A percentile compares a stretch with the other conserved stretches of the same genome.
Conservation (phyloP, 2,797 vertebrate genomes). For the Tenualosa thibaudeaui region DNA sequence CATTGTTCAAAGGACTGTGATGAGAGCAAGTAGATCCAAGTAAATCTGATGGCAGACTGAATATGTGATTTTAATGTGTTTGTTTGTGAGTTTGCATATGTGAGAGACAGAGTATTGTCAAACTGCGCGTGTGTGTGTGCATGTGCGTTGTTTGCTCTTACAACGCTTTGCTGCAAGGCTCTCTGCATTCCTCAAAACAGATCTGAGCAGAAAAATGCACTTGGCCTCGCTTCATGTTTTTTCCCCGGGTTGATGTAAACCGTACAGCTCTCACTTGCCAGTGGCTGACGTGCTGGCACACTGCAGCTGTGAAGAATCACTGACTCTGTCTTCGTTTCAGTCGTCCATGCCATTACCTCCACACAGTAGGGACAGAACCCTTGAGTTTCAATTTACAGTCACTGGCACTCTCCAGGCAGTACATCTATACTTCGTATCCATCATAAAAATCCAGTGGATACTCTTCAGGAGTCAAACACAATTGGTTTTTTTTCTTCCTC, state of each 20-base stretch:
- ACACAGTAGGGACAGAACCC: neutral
- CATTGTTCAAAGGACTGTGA: neutral
- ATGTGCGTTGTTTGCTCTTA: neutral
- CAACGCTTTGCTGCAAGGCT: neutral
- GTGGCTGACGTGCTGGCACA: neutral
- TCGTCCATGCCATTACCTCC: neutral
- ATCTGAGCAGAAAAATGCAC: conserved; percentile 23
- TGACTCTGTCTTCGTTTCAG: neutral
- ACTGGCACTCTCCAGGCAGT: neutral
- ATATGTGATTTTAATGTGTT: neutral
- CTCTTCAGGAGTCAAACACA: conserved; percentile 1
- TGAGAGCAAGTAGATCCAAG: conserved; percentile 15
- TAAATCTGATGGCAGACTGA: conserved; percentile 30
- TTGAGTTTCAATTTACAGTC: neutral
- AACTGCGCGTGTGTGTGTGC: neutral
- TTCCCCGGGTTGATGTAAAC: neutral
- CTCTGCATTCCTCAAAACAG: neutral
- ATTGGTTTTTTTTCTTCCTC: neutral
- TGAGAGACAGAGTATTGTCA: neutral
- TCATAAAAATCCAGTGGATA: neutral
- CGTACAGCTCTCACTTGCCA: neutral
- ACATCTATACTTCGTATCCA: neutral
- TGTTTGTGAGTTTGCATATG: neutral
- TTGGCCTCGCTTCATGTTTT: conserved; percentile 1
- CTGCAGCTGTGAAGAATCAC: conserved; percentile 10